Conservation (phyloP, 2,888 invertebrate genomes). For the Melipona beecheii region DNA sequence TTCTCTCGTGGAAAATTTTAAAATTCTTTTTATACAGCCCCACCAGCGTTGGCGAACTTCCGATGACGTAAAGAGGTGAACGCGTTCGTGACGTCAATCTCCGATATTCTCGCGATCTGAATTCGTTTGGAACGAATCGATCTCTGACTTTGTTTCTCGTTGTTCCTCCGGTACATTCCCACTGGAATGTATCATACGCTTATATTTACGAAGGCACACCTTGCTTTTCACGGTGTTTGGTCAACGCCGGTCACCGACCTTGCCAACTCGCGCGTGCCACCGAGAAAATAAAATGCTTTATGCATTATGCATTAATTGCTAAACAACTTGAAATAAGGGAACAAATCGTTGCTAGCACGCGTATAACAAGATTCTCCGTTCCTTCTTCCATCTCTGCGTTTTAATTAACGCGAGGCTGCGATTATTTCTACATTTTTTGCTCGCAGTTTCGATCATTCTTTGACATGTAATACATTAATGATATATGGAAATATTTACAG, state of each 20-base stretch:
- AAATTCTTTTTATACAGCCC: neutral
- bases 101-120: constrained; percentile 39
- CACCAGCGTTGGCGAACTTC: neutral
- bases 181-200: constrained; percentile 43
- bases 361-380: neutral
- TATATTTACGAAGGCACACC: constrained; percentile 58
- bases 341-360: neutral
- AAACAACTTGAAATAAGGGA: neutral
- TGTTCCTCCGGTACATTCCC: constrained; percentile 39
- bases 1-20: neutral
- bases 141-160: constrained; percentile 40
- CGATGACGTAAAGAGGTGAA: constrained; percentile 53
- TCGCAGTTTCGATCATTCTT: neutral
- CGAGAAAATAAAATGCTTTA: constrained; percentile 38
- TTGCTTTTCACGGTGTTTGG: constrained; percentile 67
- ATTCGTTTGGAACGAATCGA: neutral
- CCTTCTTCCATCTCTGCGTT: neutral
- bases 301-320: constrained; percentile 30
- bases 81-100: constrained; percentile 61
- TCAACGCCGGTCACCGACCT: constrained; percentile 76
- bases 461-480: neutral
- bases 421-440: no score
- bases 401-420: neutral
- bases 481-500: no score
- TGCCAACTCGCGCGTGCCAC: constrained; percentile 47